phyloP scores from a whole-genome alignment of 2,797 vertebrate species.

The Diglossa cyanea region DNA sequence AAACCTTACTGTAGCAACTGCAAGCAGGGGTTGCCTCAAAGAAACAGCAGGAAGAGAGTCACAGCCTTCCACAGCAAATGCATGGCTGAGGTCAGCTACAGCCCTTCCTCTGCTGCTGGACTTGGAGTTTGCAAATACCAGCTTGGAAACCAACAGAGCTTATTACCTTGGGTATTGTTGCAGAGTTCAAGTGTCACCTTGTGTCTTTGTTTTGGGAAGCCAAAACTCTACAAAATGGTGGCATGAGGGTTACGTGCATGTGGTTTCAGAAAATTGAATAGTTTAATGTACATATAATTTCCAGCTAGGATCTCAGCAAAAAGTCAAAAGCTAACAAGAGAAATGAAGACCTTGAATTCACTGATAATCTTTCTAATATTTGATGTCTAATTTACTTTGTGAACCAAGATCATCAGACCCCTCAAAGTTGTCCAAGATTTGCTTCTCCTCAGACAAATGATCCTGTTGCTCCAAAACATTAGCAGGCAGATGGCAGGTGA shows the following conservation, averaged over 20 bases:
- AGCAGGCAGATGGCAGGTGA: conserved; percentile 61
- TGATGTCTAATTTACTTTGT: not conserved
- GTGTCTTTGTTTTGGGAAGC: not conserved
- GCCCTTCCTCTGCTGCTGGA: not conserved
- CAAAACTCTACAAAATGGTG: not conserved
- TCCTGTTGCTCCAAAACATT: conserved; percentile 17
- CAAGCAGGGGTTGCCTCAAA: not conserved
- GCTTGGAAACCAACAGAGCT: not conserved
- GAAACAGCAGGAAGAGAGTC: not conserved
- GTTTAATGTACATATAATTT: not conserved
- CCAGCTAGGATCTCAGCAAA: not conserved
- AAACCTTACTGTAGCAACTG: not conserved
- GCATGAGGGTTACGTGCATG: accelerated
- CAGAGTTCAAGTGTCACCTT: not conserved
- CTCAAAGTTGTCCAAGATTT: not conserved
- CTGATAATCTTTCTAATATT: not conserved
- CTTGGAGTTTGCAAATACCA: not conserved
- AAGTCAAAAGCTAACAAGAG: not conserved
- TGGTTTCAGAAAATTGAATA: not conserved
- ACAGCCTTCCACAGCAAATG: not conserved
- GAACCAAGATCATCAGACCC: not conserved
- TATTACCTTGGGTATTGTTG: not conserved
- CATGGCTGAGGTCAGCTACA: not conserved
- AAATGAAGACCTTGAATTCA: not conserved
- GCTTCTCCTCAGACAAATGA: conserved; percentile 25